Percentiles rank a stretch among this genome's conserved stretches.
Evolutionary conservation across 2,797 vertebrate species (phyloP).

Genomic region (Oryzias dopingdopingensis): DNA sequence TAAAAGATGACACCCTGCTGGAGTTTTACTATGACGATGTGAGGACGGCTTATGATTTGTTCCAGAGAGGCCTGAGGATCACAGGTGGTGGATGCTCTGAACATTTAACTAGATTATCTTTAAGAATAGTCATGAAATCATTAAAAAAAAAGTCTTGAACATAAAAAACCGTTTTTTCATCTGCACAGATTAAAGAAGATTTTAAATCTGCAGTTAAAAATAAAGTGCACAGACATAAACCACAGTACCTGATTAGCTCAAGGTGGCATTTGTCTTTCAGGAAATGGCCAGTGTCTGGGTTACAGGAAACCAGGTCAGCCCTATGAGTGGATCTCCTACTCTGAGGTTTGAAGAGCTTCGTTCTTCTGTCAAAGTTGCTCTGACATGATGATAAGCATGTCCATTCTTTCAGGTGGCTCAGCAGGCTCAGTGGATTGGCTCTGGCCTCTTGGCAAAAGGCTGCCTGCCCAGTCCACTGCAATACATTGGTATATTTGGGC

Average conservation of each 20-base stretch:
- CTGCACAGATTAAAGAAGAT: too few relatives aligned
- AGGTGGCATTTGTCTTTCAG: slow-evolving; percentile 44
- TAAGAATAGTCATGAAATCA: too few relatives aligned
- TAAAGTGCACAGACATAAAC: too few relatives aligned
- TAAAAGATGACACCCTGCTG: slow-evolving; percentile 75
- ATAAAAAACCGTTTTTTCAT: too few relatives aligned
- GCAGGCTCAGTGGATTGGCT: slow-evolving; percentile 76
- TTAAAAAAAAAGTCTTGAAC: too few relatives aligned
- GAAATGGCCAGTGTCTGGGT: slow-evolving; percentile 76
- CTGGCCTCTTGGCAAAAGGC: slow-evolving; percentile 77
- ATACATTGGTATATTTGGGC: slow-evolving; percentile 79
- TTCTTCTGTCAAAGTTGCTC: not conserved
- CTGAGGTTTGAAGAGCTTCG: slow-evolving; percentile 62
- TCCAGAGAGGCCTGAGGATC: slow-evolving; percentile 77
- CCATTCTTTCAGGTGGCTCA: slow-evolving; percentile 70
- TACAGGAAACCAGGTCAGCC: slow-evolving; percentile 76
- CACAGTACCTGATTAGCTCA: not conserved
- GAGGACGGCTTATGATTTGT: slow-evolving; percentile 79
- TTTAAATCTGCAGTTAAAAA: too few relatives aligned
- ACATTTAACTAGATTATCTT: too few relatives aligned
- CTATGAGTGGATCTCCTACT: slow-evolving; percentile 82
- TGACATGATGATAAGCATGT: not conserved
- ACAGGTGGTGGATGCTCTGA: slow-evolving; percentile 57
- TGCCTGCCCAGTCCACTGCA: slow-evolving; percentile 75
- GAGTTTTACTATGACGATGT: slow-evolving; percentile 81